phyloP scores from a whole-genome alignment of 2,797 vertebrate species.

The Pterois miles region DNA sequence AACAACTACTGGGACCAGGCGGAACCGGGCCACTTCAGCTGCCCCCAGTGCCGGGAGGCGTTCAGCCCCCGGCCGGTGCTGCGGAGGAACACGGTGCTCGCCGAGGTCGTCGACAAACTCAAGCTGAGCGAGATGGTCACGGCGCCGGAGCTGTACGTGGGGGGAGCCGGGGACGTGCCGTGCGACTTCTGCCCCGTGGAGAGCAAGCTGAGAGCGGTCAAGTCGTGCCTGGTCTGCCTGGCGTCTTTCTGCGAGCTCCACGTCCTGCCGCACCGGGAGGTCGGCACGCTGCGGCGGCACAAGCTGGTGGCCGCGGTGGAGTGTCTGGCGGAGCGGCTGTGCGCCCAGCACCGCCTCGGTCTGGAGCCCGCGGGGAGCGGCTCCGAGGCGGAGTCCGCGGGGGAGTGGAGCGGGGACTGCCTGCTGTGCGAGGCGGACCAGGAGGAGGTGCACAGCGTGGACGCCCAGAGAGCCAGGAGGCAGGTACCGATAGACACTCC shows the following conservation, averaged over 20 bases:
- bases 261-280: conserved; percentile 90
- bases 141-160: conserved; percentile 52
- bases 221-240: conserved; percentile 92
- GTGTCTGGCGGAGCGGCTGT: conserved; percentile 88
- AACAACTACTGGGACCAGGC: conserved; percentile 82
- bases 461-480: conserved; percentile 66
- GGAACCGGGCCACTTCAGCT: conserved; percentile 60
- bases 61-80: conserved; percentile 82
- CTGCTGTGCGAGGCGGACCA: conserved; percentile 76
- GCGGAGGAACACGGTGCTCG: conserved; percentile 80
- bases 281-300: conserved; percentile 89
- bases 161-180: conserved; percentile 84
- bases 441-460: conserved; percentile 61
- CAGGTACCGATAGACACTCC: conserved; percentile 46
- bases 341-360: conserved; percentile 89
- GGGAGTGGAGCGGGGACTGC: conserved; percentile 70
- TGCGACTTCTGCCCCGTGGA: conserved; percentile 91
- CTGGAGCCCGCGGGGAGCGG: conserved; percentile 80
- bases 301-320: conserved; percentile 90
- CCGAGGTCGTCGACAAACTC: conserved; percentile 78
- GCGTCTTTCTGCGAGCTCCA: conserved; percentile 92
- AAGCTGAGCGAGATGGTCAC: conserved; percentile 49
- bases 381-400: conserved; percentile 39
- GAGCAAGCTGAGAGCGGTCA: conserved; percentile 87
- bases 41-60: conserved; percentile 83